A percentile compares a stretch with the other conserved stretches of the same genome.
These are phyloP conservation scores for Neodiprion fabricii DNA, from an alignment of 1,140 invertebrate species.

Conservation along the genomic window DNA sequence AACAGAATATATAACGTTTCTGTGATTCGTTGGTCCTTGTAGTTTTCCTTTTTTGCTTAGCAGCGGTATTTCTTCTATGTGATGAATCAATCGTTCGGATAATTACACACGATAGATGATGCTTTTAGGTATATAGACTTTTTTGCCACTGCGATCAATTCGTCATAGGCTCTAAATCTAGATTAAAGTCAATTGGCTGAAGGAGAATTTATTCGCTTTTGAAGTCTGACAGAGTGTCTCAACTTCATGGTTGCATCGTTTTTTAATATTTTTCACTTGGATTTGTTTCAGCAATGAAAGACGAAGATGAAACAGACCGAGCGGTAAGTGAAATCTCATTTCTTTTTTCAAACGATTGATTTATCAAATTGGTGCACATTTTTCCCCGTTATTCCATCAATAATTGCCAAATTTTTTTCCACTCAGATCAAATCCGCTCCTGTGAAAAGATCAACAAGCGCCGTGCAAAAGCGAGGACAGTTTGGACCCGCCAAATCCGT, in stretches of 20 bases:
- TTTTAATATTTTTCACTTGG: constrained; percentile 14
- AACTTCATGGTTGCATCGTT: constrained; percentile 1
- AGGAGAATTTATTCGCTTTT: too few species aligned
- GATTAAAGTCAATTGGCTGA: too few species aligned
- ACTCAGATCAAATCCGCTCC: constrained; percentile 52
- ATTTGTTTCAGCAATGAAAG: constrained; percentile 51
- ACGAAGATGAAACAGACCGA: constrained; percentile 52
- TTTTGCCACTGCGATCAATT: too few species aligned
- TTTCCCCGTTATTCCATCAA: constrained; percentile 21
- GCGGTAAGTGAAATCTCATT: constrained; percentile 43
- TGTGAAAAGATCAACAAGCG: constrained; percentile 45
- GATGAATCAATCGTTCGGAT: too few species aligned
- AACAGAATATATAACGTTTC: too few species aligned
- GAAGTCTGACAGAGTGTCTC: too few species aligned
- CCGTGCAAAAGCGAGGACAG: constrained; percentile 49
- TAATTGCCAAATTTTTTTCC: constrained; percentile 1
- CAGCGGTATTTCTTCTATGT: too few species aligned
- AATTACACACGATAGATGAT: too few species aligned
- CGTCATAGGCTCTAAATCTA: too few species aligned
- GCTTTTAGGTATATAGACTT: too few species aligned
- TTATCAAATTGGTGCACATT: not conserved
- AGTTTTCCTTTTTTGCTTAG: too few species aligned
- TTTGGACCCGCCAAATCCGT: constrained; percentile 52
- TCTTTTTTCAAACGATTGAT: constrained; percentile 16
- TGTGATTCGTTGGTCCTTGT: too few species aligned